These are phyloP conservation scores for Pollimyrus isidori DNA, from an alignment of 2,113 vertebrate species.

Conservation along the genomic window DNA sequence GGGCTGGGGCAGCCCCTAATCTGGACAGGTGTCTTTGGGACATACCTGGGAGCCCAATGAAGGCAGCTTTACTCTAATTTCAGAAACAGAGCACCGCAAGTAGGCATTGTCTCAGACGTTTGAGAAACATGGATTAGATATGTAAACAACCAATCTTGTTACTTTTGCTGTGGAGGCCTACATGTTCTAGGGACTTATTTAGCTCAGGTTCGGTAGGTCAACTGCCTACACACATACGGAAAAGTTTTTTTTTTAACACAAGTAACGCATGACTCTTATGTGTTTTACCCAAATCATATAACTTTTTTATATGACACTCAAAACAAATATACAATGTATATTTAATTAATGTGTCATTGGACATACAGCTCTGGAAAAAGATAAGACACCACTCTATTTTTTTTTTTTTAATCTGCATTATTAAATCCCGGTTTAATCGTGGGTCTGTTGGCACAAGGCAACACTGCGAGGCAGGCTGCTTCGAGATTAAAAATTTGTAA, in stretches of 20 bases:
- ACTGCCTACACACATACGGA: background rate
- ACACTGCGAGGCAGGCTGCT: no score
- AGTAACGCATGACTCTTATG: background rate
- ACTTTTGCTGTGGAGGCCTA: background rate
- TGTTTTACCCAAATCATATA: background rate
- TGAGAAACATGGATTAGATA: background rate
- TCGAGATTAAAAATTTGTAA: no score
- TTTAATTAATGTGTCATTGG: background rate
- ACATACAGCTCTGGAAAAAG: background rate
- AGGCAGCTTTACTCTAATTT: background rate
- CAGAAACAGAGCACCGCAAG: background rate
- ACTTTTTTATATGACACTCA: background rate
- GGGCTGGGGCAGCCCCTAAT: background rate
- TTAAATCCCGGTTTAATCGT: no score
- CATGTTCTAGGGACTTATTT: background rate
- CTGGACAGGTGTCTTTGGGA: constrained; percentile 17
- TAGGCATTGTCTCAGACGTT: background rate
- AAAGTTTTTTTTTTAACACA: background rate
- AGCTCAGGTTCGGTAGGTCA: background rate
- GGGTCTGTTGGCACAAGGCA: no score
- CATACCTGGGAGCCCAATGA: background rate
- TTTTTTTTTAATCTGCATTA: no score
- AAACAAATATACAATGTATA: background rate
- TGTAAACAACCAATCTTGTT: background rate
- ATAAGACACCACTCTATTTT: no score